These are phyloP conservation scores for Xiphophorus birchmanni DNA, from an alignment of 2,797 vertebrate species.

Conservation along the genomic window DNA sequence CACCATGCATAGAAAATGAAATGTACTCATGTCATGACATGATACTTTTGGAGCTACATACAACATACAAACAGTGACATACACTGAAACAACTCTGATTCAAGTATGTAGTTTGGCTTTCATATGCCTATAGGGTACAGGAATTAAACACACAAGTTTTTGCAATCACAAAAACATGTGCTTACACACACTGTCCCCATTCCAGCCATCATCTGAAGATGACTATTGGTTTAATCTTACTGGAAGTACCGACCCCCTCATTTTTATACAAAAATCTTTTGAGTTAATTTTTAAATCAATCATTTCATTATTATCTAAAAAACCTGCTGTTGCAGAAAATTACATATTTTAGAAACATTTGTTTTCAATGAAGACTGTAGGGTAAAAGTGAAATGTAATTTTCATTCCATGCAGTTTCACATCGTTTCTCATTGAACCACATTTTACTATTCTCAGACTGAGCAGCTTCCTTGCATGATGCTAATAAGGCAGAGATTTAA, in stretches of 20 bases:
- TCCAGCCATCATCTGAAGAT: neutral
- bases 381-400: neutral
- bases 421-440: neutral
- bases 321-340: neutral
- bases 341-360: neutral
- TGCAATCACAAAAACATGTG: neutral
- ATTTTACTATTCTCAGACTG: neutral
- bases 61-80: no score
- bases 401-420: neutral
- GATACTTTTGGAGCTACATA: no score
- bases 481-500: neutral
- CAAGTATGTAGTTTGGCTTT: neutral
- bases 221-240: neutral
- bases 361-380: neutral
- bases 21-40: neutral
- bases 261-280: neutral
- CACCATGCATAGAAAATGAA: neutral
- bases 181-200: neutral
- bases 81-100: neutral
- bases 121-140: neutral
- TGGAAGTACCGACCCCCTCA: neutral
- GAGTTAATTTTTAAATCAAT: neutral
- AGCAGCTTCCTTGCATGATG: neutral
- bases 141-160: neutral
- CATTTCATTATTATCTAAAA: neutral